A percentile compares a stretch with the other conserved stretches of the same genome.
phyloP scores from a whole-genome alignment of 2,797 vertebrate genomes.

The Telmatherina bonti region DNA sequence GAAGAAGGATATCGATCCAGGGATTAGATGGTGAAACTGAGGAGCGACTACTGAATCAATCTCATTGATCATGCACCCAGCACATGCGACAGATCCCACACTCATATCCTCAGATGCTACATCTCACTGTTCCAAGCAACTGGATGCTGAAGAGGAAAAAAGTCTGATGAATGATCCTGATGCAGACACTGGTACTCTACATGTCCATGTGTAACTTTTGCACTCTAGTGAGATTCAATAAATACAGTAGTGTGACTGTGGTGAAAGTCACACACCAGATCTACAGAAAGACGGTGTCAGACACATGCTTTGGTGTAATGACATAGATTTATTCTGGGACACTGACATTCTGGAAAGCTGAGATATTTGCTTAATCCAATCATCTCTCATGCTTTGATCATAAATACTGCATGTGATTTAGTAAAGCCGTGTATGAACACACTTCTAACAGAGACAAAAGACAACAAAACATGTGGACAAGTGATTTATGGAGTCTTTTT shows the following conservation, averaged over 20 bases:
- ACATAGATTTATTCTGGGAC: constrained; percentile 26
- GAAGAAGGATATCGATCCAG: constrained; percentile 49
- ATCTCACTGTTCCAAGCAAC: neutral
- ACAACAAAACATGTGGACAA: neutral
- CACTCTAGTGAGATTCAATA: constrained; percentile 55
- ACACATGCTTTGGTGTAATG: constrained; percentile 30
- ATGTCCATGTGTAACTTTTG: constrained; percentile 34
- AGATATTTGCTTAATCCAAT: neutral
- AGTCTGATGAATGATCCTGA: constrained; percentile 22
- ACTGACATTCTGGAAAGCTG: neutral
- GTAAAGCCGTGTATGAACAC: constrained; percentile 4
- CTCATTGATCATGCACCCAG: constrained; percentile 33
- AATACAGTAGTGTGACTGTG: constrained; percentile 53
- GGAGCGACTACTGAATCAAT: constrained; percentile 21
- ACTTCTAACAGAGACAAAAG: neutral
- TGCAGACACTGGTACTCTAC: neutral
- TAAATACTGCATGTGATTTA: neutral
- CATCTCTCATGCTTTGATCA: neutral
- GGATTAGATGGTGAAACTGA: constrained; percentile 14
- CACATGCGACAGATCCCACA: constrained; percentile 24
- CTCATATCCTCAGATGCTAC: constrained; percentile 8
- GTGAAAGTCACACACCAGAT: constrained; percentile 45
- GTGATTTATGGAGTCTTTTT: neutral
- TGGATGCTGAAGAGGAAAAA: constrained; percentile 13
- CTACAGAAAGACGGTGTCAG: constrained; percentile 27